Conservation (phyloP, 2,797 vertebrate species). For the Phaenicophaeus curvirostris region DNA sequence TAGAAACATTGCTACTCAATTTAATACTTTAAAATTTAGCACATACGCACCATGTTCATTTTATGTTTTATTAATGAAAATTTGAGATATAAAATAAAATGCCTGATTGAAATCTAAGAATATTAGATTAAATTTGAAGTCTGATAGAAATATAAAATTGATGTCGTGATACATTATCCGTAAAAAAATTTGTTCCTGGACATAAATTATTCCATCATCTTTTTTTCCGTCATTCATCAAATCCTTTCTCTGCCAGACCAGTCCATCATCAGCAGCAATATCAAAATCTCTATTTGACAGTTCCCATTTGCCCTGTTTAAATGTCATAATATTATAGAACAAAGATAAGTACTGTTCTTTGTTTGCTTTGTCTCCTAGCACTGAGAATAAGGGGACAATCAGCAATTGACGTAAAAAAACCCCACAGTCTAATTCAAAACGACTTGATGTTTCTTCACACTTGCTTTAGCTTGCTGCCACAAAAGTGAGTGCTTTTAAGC, state of each 20-base stretch:
- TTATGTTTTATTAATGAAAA: constrained; percentile 49
- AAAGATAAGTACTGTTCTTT: constrained; percentile 25
- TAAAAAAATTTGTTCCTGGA: not conserved
- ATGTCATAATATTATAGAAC: constrained; percentile 7
- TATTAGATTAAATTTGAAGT: constrained; percentile 11
- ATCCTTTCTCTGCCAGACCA: not conserved
- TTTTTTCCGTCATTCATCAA: constrained; percentile 18
- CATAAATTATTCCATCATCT: constrained; percentile 38
- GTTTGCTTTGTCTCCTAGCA: constrained; percentile 13
- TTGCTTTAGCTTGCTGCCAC: not conserved
- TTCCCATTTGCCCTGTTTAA: constrained; percentile 5
- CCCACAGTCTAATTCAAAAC: not conserved
- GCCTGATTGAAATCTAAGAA: constrained; percentile 14
- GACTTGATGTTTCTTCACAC: not conserved
- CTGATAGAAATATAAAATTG: not conserved
- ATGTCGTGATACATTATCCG: not conserved
- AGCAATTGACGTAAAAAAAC: not conserved
- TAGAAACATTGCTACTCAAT: not conserved
- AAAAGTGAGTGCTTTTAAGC: not conserved
- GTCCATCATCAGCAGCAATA: not conserved
- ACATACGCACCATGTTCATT: not conserved
- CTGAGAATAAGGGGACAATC: not conserved
- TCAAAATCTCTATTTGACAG: not conserved
- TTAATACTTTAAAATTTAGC: not conserved
- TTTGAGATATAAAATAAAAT: constrained; percentile 5